Evolutionary conservation across 2,113 vertebrate species (phyloP).

Genomic region (Elanoides forficatus): DNA sequence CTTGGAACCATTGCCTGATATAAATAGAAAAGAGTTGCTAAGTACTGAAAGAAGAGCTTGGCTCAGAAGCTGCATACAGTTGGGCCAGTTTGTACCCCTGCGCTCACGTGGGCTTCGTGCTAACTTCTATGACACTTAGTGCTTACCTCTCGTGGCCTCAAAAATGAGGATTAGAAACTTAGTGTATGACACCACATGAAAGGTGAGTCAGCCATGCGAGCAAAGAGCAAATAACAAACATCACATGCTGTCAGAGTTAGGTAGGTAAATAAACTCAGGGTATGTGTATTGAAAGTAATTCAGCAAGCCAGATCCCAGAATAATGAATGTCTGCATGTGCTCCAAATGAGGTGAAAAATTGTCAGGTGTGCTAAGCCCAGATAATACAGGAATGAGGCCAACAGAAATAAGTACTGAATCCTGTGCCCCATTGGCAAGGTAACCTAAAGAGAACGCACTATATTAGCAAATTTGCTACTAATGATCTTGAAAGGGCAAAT

Average conservation of each 20-base stretch:
- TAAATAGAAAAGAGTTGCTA: not conserved
- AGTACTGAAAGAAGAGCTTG: not conserved
- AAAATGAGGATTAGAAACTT: not conserved
- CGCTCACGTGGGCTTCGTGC: accelerated
- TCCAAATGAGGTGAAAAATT: not conserved
- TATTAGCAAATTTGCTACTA: not conserved
- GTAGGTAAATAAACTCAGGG: not conserved
- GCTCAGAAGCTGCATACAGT: not conserved
- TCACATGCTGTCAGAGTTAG: not conserved
- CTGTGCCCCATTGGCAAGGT: not conserved
- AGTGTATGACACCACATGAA: not conserved
- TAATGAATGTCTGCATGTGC: not conserved
- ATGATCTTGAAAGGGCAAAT: not conserved
- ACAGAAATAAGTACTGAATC: not conserved
- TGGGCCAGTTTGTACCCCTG: not conserved
- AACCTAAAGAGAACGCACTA: not conserved
- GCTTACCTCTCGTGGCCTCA: not conserved
- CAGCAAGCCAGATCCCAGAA: not conserved
- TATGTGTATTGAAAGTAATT: not conserved
- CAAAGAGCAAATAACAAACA: not conserved
- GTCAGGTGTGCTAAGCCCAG: not conserved
- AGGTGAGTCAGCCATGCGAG: not conserved
- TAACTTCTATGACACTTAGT: not conserved
- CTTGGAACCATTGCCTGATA: not conserved
- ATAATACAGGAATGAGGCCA: not conserved